Evolutionary conservation across 1,140 invertebrate species (phyloP).

Genomic region (Cotesia typhae): DNA sequence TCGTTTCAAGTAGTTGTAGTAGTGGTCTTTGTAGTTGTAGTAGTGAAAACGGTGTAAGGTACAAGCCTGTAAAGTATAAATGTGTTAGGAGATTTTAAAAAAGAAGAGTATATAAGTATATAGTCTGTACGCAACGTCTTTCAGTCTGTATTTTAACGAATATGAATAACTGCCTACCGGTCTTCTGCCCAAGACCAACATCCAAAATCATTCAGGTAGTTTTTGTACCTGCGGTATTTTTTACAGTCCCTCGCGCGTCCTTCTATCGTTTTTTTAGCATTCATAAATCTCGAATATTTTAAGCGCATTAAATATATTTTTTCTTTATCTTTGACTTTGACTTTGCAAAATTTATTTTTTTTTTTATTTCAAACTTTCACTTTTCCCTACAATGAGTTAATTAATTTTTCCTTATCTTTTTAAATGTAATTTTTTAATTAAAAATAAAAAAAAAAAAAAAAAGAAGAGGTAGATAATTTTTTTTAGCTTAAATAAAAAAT

Average conservation of each 20-base stretch:
- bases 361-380: neutral
- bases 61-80: no score
- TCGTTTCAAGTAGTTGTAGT: neutral
- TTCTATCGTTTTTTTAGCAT: conserved; percentile 12
- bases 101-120: conserved; percentile 7
- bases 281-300: neutral
- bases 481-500: neutral
- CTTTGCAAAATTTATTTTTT: neutral
- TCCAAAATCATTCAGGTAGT: conserved; percentile 24
- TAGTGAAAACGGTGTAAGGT: no score
- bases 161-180: conserved; percentile 19
- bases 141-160: conserved; percentile 2
- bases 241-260: conserved; percentile 15
- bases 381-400: no score
- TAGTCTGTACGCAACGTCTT: neutral
- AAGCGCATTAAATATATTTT: neutral
- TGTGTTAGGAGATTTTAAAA: no score
- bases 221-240: conserved; percentile 23
- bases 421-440: no score
- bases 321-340: neutral
- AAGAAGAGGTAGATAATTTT: neutral
- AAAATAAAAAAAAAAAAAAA: neutral
- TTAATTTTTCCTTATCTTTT: no score
- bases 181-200: conserved; percentile 17
- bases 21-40: no score